Evolutionary conservation across 2,888 invertebrate genomes (phyloP), one percentile per base, ranked within the genome.

Genomic region (Melanostoma mellinum): DNA sequence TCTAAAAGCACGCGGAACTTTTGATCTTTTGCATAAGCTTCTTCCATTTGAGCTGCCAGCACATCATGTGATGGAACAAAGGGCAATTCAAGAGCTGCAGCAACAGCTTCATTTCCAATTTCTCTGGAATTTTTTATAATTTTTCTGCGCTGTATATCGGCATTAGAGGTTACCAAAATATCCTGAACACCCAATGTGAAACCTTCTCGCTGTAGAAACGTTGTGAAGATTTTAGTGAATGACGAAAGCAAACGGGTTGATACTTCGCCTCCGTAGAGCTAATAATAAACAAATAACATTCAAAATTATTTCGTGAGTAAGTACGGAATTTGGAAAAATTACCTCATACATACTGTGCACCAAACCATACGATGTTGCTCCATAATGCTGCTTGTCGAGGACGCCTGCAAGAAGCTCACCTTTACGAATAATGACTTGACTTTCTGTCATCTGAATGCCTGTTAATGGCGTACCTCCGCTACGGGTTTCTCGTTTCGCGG

Each of bases 181-280:
- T 99, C 99, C 88, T 96, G 95, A 0, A 99, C 97, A 38, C 99
- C 99, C 32, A 99, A 93, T 0, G 99, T 97, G 89, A 99, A 99
- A 3, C 99, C 99, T 88, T 95, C 94, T 90, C 94, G 94, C 92
- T 98, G 98, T 2, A 99, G 93, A 89, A 95, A 98, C 78, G 94
- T 93, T 6, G 98, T 98, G 89, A 99, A 99, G 0, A 99, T 92
- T 91, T 97, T 96, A 0, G 98, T 97, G 88, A 99, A 95, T 2
- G 97, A 95, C 73, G 97, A 97, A 6, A 99, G 92, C 48, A 99
- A 90, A 63, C 94, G 93, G 56, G 95, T 95, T 0, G 98, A 97
- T 84, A 95, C 94, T 32, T 93, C 92, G 0, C 97, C 98, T 0
- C 99, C 99, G 91, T 99, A 99, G 38, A 99, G 91, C 93, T 96